Evolutionary conservation across 2,113 vertebrate species (phyloP).

Genomic region (Circaetus gallicus): DNA sequence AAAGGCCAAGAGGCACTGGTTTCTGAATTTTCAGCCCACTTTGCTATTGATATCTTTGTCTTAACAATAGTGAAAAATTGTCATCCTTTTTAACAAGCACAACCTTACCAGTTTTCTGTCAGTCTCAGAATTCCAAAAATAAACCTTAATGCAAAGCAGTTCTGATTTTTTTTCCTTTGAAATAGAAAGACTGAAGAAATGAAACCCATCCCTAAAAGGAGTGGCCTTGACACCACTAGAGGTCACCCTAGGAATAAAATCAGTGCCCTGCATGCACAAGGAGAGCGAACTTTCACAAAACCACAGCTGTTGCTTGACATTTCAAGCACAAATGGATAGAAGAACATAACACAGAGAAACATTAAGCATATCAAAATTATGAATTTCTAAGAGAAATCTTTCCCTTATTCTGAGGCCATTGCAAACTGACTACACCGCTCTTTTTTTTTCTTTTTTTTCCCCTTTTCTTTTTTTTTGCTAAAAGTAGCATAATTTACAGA

Average conservation of each 20-base stretch:
- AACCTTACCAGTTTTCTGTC: neutral
- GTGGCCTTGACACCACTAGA: conserved; percentile 39
- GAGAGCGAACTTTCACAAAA: neutral
- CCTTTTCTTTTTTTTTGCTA: neutral
- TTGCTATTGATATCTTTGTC: neutral
- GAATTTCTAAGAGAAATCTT: neutral
- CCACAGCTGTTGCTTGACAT: neutral
- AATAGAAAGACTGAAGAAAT: neutral
- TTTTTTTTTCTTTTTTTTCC: neutral
- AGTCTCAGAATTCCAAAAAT: conserved; percentile 4
- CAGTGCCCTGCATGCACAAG: neutral
- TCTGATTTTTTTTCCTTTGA: neutral
- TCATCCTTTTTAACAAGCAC: neutral
- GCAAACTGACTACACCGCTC: neutral
- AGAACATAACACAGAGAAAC: neutral
- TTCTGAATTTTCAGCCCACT: neutral
- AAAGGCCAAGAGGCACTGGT: neutral
- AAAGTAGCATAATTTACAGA: neutral
- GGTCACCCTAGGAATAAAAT: conserved; percentile 43
- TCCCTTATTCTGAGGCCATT: neutral
- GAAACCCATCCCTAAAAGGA: neutral
- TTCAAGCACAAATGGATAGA: neutral
- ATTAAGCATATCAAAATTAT: neutral
- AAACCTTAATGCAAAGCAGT: neutral
- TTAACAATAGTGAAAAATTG: neutral